Percentiles rank a stretch among this genome's conserved stretches.
phyloP scores from a whole-genome alignment of 2,888 invertebrate genomes.

The Lithophane ornitopus region DNA sequence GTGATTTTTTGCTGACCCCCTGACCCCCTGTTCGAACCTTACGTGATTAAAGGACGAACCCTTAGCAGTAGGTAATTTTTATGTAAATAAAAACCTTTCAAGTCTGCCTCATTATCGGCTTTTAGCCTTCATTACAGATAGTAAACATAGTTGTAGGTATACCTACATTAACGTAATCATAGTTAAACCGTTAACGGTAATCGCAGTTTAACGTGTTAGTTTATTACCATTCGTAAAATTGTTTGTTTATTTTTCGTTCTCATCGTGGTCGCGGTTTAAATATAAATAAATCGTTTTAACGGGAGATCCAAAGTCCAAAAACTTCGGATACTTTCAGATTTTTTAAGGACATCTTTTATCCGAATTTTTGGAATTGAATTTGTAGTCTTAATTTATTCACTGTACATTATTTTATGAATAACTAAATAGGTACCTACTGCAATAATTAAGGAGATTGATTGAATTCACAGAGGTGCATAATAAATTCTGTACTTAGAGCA shows the following conservation, averaged over 20 bases:
- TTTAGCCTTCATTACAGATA: slow-evolving; percentile 29
- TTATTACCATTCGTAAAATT: too few relatives aligned
- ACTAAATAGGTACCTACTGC: neutral
- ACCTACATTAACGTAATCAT: neutral
- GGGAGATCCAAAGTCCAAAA: too few relatives aligned
- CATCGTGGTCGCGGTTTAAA: too few relatives aligned
- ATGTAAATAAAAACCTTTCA: neutral
- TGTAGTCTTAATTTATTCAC: too few relatives aligned
- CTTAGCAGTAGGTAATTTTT: slow-evolving; percentile 1
- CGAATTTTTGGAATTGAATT: too few relatives aligned
- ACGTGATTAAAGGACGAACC: neutral
- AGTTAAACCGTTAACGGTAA: slow-evolving; percentile 24
- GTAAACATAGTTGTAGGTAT: slow-evolving; percentile 1
- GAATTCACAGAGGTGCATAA: neutral
- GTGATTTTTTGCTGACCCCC: neutral
- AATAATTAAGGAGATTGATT: neutral
- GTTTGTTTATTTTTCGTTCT: too few relatives aligned
- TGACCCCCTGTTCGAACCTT: neutral
- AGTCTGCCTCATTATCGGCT: slow-evolving; percentile 8
- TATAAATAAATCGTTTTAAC: too few relatives aligned
- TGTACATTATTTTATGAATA: too few relatives aligned
- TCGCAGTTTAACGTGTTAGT: slow-evolving; percentile 11
- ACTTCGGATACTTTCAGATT: too few relatives aligned
- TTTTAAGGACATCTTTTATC: too few relatives aligned
- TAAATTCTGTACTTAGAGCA: too few relatives aligned